Conservation (phyloP, 2,888 invertebrate genomes). For the Pycnomerus fuliginosus region DNA sequence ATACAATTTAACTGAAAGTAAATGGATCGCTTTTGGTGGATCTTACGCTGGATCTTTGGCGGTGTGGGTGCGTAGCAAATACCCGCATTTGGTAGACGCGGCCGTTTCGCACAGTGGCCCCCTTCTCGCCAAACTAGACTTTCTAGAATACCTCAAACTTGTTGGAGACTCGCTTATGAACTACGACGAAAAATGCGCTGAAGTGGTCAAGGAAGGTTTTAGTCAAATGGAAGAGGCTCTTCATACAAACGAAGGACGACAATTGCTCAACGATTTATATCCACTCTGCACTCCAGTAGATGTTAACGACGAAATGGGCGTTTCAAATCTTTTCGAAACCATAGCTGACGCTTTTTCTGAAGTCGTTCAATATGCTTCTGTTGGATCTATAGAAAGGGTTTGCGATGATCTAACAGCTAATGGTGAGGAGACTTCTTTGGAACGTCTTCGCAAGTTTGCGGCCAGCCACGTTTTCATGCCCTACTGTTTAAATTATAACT, state of each 20-base stretch:
- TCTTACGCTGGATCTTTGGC: conserved; percentile 92
- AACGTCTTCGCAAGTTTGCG: conserved; percentile 69
- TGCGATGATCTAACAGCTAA: conserved; percentile 74
- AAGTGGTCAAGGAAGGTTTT: conserved; percentile 65
- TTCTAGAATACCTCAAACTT: conserved; percentile 74
- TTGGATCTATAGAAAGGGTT: conserved; percentile 76
- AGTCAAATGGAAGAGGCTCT: conserved; percentile 65
- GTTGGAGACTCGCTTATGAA: conserved; percentile 73
- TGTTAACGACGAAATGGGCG: conserved; percentile 62
- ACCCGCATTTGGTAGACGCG: conserved; percentile 83
- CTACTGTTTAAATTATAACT: conserved; percentile 82
- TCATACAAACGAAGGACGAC: conserved; percentile 61
- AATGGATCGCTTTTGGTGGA: conserved; percentile 94
- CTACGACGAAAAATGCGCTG: conserved; percentile 68
- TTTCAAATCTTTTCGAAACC: conserved; percentile 78
- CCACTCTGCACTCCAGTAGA: conserved; percentile 75
- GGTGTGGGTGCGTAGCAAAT: conserved; percentile 87
- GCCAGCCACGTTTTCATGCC: conserved; percentile 70
- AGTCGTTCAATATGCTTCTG: conserved; percentile 81
- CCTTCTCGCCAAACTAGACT: conserved; percentile 80
- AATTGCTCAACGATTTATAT: conserved; percentile 70
- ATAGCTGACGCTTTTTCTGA: conserved; percentile 86
- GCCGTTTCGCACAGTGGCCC: conserved; percentile 91
- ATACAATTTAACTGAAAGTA: conserved; percentile 61
- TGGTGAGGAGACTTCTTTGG: conserved; percentile 61